Evolutionary conservation across 2,888 invertebrate genomes (phyloP).

Genomic region (Ethmia dodecea): DNA sequence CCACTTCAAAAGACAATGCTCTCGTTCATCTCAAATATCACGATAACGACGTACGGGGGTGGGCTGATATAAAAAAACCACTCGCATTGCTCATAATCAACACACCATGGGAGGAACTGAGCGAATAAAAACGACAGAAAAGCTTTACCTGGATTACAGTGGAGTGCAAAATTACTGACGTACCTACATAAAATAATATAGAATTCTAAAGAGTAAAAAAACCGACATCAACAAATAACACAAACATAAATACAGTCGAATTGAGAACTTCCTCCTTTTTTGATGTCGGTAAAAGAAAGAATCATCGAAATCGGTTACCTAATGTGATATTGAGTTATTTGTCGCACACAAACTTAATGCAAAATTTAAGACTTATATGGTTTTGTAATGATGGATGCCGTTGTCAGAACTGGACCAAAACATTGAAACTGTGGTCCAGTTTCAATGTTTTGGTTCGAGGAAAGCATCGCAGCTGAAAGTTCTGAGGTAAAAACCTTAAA

Average conservation of each 20-base stretch:
- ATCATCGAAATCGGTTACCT: no score
- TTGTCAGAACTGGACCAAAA: neutral
- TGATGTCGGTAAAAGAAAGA: neutral
- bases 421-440: no score
- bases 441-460: no score
- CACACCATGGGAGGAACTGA: constrained; percentile 8
- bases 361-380: neutral
- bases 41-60: no score
- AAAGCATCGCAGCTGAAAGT: no score
- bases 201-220: neutral
- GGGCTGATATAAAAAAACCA: constrained; percentile 5
- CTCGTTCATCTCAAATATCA: no score
- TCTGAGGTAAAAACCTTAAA: no score
- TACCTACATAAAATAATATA: neutral
- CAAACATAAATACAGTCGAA: no score
- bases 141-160: constrained; percentile 4
- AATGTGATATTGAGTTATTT: neutral
- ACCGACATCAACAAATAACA: no score
- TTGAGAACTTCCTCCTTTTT: neutral
- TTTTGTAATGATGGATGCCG: neutral
- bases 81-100: constrained; percentile 30
- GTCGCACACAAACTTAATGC: neutral
- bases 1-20: no score
- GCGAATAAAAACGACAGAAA: constrained; percentile 4
- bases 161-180: neutral